phyloP scores from a whole-genome alignment of 2,888 invertebrate species.

The Notodonta dromedarius region DNA sequence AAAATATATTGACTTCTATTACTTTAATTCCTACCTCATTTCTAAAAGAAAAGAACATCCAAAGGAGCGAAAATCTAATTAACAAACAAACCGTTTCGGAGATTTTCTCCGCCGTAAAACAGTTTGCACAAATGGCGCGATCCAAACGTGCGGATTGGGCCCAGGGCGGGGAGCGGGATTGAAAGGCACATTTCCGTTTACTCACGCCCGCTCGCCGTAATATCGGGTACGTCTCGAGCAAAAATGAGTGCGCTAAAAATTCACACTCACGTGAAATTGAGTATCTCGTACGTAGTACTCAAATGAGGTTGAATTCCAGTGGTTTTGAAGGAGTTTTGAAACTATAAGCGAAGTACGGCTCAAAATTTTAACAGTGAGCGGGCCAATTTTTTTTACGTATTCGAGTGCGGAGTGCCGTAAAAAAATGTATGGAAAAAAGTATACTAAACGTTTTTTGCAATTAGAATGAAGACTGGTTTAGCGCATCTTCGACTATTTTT shows the following conservation, averaged over 20 bases:
- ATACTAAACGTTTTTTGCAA: no score
- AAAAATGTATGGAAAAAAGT: no score
- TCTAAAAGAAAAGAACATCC: not conserved
- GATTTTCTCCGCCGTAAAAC: not conserved
- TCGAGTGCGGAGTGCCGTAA: no score
- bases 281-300: not conserved
- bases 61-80: not conserved
- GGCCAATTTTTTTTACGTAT: no score
- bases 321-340: no score
- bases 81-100: conserved; percentile 3
- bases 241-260: conserved; percentile 4
- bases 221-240: conserved; percentile 2
- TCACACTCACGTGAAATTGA: not conserved
- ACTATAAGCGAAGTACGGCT: no score
- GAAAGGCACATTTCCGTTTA: conserved; percentile 9
- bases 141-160: conserved; percentile 1
- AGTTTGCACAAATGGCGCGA: not conserved
- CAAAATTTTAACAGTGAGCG: no score
- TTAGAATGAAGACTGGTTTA: no score
- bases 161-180: conserved; percentile 2
- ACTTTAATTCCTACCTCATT: no score
- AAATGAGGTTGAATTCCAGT: no score
- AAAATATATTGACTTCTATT: no score
- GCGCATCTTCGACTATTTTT: no score
- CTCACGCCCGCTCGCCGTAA: not conserved